These are phyloP conservation scores for Apodemus agrarius DNA, from an alignment of 2,797 vertebrate genomes.

Conservation along the genomic window DNA sequence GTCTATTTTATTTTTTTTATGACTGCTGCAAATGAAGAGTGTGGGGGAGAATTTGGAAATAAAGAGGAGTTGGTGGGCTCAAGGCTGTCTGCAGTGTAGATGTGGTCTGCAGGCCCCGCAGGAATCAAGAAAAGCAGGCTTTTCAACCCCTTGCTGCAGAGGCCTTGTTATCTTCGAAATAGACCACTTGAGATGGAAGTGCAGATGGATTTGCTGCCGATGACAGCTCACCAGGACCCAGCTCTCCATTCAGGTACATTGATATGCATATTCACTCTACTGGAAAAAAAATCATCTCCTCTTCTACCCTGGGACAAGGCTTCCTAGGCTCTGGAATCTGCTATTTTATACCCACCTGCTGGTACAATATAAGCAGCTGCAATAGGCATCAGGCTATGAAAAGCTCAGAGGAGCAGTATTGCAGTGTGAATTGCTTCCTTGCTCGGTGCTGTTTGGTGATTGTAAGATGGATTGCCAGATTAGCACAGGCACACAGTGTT, in stretches of 20 bases:
- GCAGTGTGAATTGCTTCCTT: conserved; percentile 73
- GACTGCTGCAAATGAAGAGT: conserved; percentile 55
- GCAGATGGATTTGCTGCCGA: conserved; percentile 81
- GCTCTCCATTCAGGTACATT: conserved; percentile 83
- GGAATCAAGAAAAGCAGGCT: conserved; percentile 76
- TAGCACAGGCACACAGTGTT: conserved; percentile 72
- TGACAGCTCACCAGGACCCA: conserved; percentile 84
- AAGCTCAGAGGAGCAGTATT: conserved; percentile 78
- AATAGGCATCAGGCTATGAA: conserved; percentile 80
- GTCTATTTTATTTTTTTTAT: conserved; percentile 9
- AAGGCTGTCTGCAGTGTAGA: conserved; percentile 54
- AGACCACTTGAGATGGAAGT: conserved; percentile 83
- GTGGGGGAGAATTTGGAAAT: conserved; percentile 65
- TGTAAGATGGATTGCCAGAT: conserved; percentile 79
- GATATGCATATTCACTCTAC: conserved; percentile 81
- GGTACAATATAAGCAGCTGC: conserved; percentile 77
- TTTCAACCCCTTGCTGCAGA: conserved; percentile 82
- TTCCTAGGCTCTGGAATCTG: conserved; percentile 78
- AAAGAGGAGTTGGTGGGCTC: conserved; percentile 64
- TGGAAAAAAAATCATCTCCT: conserved; percentile 84
- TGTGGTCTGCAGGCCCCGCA: conserved; percentile 56
- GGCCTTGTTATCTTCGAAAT: conserved; percentile 81
- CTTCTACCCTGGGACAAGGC: conserved; percentile 77
- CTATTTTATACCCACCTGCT: conserved; percentile 81
- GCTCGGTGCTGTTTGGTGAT: conserved; percentile 68